phyloP scores from a whole-genome alignment of 2,888 invertebrate genomes.

The Ichneumoninae sp. region DNA sequence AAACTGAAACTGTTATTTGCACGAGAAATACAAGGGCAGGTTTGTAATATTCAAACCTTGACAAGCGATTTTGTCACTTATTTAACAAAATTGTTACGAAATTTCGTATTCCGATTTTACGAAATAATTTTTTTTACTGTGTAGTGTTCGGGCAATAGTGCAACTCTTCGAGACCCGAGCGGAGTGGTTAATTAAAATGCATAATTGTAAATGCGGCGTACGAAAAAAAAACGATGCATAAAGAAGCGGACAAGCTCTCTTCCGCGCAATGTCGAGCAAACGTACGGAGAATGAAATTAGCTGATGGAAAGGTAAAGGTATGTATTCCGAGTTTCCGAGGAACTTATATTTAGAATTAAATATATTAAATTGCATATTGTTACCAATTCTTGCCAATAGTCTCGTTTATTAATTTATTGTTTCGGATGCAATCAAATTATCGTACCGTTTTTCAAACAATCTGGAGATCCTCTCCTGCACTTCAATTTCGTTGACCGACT shows the following conservation, averaged over 20 bases:
- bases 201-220: background rate
- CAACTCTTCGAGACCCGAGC: background rate
- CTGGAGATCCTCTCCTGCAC: slow-evolving; percentile 22
- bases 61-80: too few species aligned
- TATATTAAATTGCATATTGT: background rate
- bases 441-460: slow-evolving; percentile 59
- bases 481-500: slow-evolving; percentile 35
- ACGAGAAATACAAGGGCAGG: too few species aligned
- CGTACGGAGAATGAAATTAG: background rate
- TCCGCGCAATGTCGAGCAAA: background rate
- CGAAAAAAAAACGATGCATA: background rate
- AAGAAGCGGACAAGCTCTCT: background rate
- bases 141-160: background rate
- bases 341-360: background rate
- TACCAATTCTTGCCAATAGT: background rate
- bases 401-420: slow-evolving; percentile 32
- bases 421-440: slow-evolving; percentile 54
- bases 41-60: too few species aligned
- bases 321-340: background rate
- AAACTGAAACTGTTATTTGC: too few species aligned
- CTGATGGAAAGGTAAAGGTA: background rate
- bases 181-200: slow-evolving; percentile 17
- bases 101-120: too few species aligned
- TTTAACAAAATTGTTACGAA: too few species aligned
- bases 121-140: too few species aligned